Evolutionary conservation across 2,888 invertebrate genomes (phyloP).

Genomic region (Dusona sp.): DNA sequence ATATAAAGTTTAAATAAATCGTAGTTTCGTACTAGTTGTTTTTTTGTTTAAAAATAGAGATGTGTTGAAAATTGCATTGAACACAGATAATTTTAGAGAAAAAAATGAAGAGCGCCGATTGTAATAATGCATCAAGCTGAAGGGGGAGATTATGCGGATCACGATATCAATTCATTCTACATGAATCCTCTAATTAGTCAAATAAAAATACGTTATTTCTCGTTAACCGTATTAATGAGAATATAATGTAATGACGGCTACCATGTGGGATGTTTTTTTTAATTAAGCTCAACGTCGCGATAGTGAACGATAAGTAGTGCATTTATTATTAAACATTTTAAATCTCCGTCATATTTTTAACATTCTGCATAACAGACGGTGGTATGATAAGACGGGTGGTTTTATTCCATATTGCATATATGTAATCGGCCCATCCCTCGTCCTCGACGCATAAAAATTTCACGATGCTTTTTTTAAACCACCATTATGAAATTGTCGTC

Average conservation of each 20-base stretch:
- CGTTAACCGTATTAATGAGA: neutral
- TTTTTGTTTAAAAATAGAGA: neutral
- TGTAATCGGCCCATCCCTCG: neutral
- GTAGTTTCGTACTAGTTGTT: neutral
- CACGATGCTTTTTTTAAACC: neutral
- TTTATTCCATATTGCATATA: slow-evolving; percentile 26
- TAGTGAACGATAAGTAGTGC: slow-evolving; percentile 13
- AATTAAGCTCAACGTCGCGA: neutral
- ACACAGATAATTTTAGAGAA: neutral
- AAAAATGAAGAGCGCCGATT: neutral
- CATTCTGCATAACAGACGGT: neutral
- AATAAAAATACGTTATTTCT: neutral
- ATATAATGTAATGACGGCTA: neutral
- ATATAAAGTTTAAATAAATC: neutral
- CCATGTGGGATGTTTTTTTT: neutral
- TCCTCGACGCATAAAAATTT: neutral
- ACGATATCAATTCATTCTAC: neutral
- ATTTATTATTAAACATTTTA: neutral
- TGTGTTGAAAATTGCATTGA: neutral
- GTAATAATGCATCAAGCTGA: neutral
- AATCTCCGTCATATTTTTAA: neutral
- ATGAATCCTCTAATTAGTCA: slow-evolving; percentile 16
- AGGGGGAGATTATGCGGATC: neutral
- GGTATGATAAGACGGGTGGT: slow-evolving; percentile 6
- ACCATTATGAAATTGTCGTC: neutral